Base-by-base conservation (phyloP, 2,888 invertebrate species). In the Polydrusus cervinus region DNA sequence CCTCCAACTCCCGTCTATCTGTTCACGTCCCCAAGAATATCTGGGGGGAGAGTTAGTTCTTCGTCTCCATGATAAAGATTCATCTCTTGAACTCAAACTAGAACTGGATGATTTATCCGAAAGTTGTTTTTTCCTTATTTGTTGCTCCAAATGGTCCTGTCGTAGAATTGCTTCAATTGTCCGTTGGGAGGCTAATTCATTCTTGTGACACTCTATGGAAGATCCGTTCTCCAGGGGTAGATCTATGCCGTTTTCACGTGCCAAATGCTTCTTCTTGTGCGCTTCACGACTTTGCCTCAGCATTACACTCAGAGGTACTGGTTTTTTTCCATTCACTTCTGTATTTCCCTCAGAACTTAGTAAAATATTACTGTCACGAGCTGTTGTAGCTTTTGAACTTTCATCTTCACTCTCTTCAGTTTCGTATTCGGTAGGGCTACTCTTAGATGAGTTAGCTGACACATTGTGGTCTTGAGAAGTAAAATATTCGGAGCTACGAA, bases 1-100 rank as follows among this genome's bases (percentile, higher is more conserved):
- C 16, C 6, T 51, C 14, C 34, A 34, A 34, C 9, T 10, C 3
- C 10, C 8, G 5, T 34, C 34, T 3, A 1, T 5, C 1, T 25
- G 25, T 25, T 25, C 25, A 10, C 34, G n/a, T 8, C 66, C 45
- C 72, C 72, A 72, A 14, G 38, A 0, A 60, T 57, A 55, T 25
- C 67, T 66, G 7, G 72, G 72, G 25, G 72, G 72, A 13, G 72
- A 72, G 18, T 65, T 57, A 16, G 0, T 43, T 14, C 57, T 16
- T 18, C 20, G 57, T 10, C 72, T 47, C 72, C 72, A 72, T 13
- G 66, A 18, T 13, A 67, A 34, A 10, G 14, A 25, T 13, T 40
- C 51, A n/a, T 70, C 49, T 25, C 14, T 11, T 6, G 70, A 70
- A 20, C 34, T 43, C 11, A 16, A 0, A 16, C 49, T 49, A 1